phyloP scores from a whole-genome alignment of 2,113 vertebrate species.

The Pterocles orientalis region DNA sequence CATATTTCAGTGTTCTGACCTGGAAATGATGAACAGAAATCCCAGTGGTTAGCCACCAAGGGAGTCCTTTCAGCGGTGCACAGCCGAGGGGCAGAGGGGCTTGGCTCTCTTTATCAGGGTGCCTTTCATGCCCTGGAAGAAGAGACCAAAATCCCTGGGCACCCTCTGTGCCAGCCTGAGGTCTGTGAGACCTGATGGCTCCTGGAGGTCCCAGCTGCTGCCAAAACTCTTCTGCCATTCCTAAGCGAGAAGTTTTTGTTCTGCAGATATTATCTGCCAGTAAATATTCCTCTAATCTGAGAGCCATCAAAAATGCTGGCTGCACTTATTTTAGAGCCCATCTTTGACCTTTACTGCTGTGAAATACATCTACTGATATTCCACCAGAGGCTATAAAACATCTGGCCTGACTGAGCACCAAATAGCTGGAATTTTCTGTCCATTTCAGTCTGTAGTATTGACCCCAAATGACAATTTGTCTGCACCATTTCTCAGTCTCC shows the following conservation, averaged over 20 bases:
- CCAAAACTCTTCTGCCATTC: background rate
- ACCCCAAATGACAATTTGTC: background rate
- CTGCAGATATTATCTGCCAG: background rate
- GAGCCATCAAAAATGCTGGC: constrained; percentile 32
- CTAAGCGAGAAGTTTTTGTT: background rate
- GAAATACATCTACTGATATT: constrained; percentile 51
- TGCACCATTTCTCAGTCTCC: constrained; percentile 8
- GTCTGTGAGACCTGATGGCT: background rate
- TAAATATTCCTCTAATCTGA: constrained; percentile 39
- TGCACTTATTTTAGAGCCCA: constrained; percentile 45
- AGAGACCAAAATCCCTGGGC: background rate
- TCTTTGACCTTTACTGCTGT: constrained; percentile 37
- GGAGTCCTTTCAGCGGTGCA: background rate
- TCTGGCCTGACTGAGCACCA: constrained; percentile 36
- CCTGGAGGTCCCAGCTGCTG: background rate
- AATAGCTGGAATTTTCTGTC: constrained; percentile 42
- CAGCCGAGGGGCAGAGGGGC: background rate
- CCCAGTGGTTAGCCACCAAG: background rate
- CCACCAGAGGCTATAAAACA: constrained; percentile 62
- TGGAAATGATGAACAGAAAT: background rate
- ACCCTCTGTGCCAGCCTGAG: background rate
- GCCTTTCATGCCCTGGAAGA: background rate
- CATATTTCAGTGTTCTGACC: background rate
- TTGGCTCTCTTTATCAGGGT: background rate
- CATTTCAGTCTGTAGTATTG: constrained; percentile 20